Evolutionary conservation across 1,140 invertebrate genomes (phyloP).

Genomic region (Neuroterus valhalla): DNA sequence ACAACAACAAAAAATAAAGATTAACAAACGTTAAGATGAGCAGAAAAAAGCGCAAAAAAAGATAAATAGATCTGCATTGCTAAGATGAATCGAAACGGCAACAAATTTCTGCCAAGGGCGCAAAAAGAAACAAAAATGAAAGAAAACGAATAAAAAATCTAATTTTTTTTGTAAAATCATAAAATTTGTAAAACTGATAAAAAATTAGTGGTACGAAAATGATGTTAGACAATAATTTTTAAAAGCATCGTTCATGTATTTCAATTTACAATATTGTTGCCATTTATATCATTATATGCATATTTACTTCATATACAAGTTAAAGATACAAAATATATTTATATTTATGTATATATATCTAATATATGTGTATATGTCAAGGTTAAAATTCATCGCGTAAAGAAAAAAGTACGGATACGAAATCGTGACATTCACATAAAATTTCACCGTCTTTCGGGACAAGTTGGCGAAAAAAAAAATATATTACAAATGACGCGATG

Average conservation of each 20-base stretch:
- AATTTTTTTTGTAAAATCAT: constrained; percentile 32
- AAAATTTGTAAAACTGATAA: constrained; percentile 35
- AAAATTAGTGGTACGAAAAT: constrained; percentile 73
- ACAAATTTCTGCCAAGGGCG: constrained; percentile 34
- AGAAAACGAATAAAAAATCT: constrained; percentile 36
- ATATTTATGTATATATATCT: constrained; percentile 56
- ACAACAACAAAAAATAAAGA: background rate
- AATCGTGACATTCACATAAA: constrained; percentile 44
- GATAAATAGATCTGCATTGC: constrained; percentile 11
- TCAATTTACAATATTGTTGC: constrained; percentile 74
- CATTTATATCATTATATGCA: constrained; percentile 69
- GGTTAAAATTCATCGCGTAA: constrained; percentile 67
- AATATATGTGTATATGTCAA: constrained; percentile 53
- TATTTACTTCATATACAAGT: constrained; percentile 71
- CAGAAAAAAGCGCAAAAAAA: constrained; percentile 34
- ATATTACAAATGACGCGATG: constrained; percentile 39
- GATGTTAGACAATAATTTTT: constrained; percentile 74
- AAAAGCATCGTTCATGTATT: constrained; percentile 75
- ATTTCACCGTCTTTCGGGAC: constrained; percentile 15
- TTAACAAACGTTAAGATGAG: constrained; percentile 5
- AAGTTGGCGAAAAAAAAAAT: background rate
- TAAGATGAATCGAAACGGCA: constrained; percentile 41
- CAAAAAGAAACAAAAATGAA: constrained; percentile 9
- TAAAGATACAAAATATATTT: constrained; percentile 73
- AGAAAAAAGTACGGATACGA: constrained; percentile 29